Conservation (phyloP, 2,113 vertebrate genomes). For the Pica pica region DNA sequence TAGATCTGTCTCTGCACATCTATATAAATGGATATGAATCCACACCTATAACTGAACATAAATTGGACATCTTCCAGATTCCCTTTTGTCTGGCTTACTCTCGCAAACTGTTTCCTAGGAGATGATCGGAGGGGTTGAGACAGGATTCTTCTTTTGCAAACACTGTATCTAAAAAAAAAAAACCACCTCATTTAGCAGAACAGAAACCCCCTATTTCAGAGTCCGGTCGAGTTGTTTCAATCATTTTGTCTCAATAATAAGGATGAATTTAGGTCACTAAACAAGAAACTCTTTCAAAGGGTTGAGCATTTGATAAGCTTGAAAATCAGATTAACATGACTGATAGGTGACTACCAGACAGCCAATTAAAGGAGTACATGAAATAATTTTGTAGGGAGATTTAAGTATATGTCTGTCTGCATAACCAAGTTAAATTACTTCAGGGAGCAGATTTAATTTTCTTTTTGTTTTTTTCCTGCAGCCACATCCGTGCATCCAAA, state of each 20-base stretch:
- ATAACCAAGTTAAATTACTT: neutral
- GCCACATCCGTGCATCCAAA: neutral
- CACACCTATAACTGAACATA: neutral
- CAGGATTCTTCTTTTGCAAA: neutral
- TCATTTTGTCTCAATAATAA: neutral
- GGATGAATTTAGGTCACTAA: neutral
- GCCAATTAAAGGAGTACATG: neutral
- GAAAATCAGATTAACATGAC: constrained; percentile 13
- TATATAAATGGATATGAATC: neutral
- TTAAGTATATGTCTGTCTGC: neutral
- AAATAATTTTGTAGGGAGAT: neutral
- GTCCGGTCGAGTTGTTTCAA: neutral
- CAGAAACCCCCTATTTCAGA: neutral
- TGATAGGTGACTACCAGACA: constrained; percentile 19
- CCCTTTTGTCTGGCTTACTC: neutral
- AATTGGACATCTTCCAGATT: neutral
- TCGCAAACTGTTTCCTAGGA: constrained; percentile 17
- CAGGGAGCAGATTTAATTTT: neutral
- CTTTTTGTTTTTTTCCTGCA: fast-evolving
- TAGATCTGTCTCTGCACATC: neutral
- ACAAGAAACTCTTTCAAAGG: neutral
- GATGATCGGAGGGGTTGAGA: neutral
- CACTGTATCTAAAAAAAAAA: neutral
- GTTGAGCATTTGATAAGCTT: neutral
- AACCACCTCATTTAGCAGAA: neutral